Conservation (phyloP, 2,888 invertebrate genomes). For the Biston stratarius region DNA sequence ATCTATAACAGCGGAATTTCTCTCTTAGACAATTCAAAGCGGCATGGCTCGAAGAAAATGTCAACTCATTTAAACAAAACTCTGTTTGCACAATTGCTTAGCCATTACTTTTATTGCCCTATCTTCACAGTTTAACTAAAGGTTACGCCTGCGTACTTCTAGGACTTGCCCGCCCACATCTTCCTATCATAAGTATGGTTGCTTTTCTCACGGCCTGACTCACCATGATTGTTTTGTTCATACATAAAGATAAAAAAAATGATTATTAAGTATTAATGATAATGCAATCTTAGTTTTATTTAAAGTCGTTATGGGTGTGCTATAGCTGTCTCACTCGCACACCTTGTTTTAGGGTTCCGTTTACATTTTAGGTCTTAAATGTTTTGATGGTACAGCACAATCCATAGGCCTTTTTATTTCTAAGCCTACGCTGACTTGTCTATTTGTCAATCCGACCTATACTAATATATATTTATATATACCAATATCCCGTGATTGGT, state of each 20-base stretch:
- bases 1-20: no score
- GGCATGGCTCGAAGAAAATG: conserved; percentile 8
- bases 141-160: conserved; percentile 11
- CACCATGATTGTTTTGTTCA: conserved; percentile 23
- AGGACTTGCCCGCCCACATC: conserved; percentile 30
- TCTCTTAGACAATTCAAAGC: not conserved
- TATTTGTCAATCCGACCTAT: no score
- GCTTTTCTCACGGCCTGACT: conserved; percentile 36
- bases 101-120: conserved; percentile 23
- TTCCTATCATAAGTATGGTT: not conserved
- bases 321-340: no score
- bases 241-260: conserved; percentile 3
- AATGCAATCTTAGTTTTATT: no score
- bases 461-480: no score
- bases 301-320: no score
- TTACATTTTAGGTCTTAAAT: no score
- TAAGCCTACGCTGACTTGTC: no score
- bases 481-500: no score
- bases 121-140: conserved; percentile 31
- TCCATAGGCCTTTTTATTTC: no score
- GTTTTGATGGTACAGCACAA: no score
- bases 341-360: no score
- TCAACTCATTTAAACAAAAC: conserved; percentile 21
- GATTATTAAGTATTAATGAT: not conserved
- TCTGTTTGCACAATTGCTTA: conserved; percentile 21